Conservation (phyloP, 30 jellyfish, hydroid and myxozoan species). For the Aurelia coerulea region DNA sequence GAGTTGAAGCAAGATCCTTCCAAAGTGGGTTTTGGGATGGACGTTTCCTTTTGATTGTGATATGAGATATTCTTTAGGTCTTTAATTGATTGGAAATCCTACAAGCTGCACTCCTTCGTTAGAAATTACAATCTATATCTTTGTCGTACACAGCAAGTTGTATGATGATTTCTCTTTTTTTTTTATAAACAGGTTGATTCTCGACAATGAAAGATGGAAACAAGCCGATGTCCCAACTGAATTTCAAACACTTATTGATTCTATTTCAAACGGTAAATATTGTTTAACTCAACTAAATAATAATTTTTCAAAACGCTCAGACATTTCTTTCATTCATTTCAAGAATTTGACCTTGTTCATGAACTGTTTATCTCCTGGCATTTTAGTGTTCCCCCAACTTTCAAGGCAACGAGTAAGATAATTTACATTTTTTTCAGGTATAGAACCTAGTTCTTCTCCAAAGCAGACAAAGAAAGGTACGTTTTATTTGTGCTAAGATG, state of each 20-base stretch:
- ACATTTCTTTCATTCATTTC: too few relatives aligned
- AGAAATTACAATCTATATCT: neutral
- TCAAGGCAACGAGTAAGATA: too few relatives aligned
- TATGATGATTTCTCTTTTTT: neutral
- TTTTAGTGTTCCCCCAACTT: too few relatives aligned
- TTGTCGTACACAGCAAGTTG: neutral
- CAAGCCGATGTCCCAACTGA: conserved; percentile 99
- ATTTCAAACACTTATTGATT: conserved; percentile 85
- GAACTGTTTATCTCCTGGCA: too few relatives aligned
- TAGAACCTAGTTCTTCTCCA: conserved; percentile 70
- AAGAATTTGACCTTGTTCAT: too few relatives aligned
- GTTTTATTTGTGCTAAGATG: neutral
- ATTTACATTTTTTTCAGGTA: conserved; percentile 3
- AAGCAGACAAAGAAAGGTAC: conserved; percentile 44
- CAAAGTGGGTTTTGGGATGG: too few relatives aligned
- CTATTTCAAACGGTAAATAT: conserved; percentile 79
- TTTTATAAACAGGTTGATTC: conserved; percentile 52
- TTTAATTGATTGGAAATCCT: too few relatives aligned
- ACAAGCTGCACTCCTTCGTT: neutral
- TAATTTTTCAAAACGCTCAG: too few relatives aligned
- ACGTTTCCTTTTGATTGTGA: too few relatives aligned
- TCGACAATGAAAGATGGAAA: conserved; percentile 98
- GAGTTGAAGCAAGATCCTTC: too few relatives aligned
- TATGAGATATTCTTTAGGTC: too few relatives aligned
- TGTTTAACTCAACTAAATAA: neutral